Conservation (phyloP, 2,797 vertebrate genomes). For the Loris lydekkerianus region DNA sequence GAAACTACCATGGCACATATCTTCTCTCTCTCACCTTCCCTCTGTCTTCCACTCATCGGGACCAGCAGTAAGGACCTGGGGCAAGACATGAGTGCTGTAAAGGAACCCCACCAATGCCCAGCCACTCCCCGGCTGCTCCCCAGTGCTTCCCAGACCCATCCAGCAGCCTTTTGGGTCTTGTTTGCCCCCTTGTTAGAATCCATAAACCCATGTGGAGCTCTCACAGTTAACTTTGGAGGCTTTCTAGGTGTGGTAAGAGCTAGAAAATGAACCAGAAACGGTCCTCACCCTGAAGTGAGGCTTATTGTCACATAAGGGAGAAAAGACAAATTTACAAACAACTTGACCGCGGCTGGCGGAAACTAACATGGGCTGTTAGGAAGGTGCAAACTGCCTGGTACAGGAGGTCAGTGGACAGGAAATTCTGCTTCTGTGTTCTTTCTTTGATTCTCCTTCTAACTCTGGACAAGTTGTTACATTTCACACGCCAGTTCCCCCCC, state of each 20-base stretch:
- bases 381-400: background rate
- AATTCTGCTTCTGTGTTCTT: background rate
- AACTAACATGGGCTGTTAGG: background rate
- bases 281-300: background rate
- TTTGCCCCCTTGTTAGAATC: background rate
- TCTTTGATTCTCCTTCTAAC: conserved; percentile 47
- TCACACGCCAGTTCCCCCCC: conserved; percentile 26
- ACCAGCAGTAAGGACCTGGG: background rate
- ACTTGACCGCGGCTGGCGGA: background rate
- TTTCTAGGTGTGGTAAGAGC: background rate
- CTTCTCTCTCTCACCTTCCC: background rate
- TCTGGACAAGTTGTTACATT: conserved; percentile 26
- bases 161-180: background rate
- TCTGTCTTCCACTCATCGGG: background rate
- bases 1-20: background rate
- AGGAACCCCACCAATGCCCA: background rate
- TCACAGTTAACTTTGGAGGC: background rate
- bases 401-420: conserved; percentile 55
- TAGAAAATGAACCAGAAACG: background rate
- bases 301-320: background rate
- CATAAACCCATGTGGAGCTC: background rate
- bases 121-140: background rate
- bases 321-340: background rate
- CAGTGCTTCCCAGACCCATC: background rate
- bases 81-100: background rate